These are phyloP conservation scores for Zosterops pallidus DNA, from an alignment of 2,113 vertebrate species.

Conservation along the genomic window DNA sequence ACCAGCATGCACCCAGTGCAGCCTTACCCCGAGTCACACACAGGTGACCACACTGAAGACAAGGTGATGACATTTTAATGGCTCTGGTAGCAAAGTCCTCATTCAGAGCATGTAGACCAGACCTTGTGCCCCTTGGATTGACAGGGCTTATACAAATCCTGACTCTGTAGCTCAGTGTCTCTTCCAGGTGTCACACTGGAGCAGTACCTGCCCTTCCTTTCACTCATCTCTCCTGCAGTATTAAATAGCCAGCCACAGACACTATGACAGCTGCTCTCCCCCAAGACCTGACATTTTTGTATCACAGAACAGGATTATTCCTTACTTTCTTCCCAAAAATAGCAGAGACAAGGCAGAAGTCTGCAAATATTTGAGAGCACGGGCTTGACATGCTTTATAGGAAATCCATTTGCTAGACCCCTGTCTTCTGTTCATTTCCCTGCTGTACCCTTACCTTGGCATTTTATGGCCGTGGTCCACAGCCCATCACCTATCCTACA, in stretches of 20 bases:
- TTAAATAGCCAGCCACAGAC: background rate
- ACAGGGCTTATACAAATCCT: background rate
- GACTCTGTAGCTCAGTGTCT: background rate
- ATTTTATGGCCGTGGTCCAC: background rate
- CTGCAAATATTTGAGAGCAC: background rate
- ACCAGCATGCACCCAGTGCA: background rate
- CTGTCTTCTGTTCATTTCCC: background rate
- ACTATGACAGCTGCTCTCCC: background rate
- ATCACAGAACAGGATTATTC: background rate
- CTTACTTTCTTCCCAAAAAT: background rate
- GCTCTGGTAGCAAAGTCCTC: background rate
- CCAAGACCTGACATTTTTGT: background rate
- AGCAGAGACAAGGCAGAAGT: background rate
- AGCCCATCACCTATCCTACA: background rate
- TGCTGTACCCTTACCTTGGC: background rate
- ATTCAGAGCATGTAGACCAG: background rate
- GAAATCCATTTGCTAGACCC: background rate
- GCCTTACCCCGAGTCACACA: background rate
- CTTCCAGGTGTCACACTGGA: background rate
- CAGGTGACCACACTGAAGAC: rapidly evolving
- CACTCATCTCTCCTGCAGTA: background rate
- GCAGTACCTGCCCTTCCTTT: background rate
- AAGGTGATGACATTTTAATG: background rate
- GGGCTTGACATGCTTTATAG: background rate
- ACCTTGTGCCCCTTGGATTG: background rate